phyloP scores from a whole-genome alignment of 2,113 vertebrate species.

The Apeltes quadracus region DNA sequence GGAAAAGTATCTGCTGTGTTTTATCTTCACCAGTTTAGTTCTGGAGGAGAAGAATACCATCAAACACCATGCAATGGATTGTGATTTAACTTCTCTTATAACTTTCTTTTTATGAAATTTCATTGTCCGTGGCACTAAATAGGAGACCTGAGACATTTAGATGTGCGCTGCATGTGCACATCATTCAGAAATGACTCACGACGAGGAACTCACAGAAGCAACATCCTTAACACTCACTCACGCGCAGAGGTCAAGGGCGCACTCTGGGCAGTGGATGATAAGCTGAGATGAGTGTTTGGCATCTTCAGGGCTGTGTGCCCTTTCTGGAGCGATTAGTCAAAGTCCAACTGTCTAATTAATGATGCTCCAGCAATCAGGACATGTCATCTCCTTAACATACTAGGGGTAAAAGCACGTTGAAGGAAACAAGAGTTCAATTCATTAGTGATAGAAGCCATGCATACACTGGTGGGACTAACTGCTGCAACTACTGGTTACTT shows the following conservation, averaged over 20 bases:
- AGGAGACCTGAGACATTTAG: constrained; percentile 19
- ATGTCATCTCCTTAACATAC: constrained; percentile 62
- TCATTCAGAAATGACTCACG: constrained; percentile 62
- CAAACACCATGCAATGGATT: constrained; percentile 18
- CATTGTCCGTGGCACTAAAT: constrained; percentile 28
- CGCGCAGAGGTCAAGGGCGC: constrained; percentile 67
- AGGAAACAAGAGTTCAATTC: constrained; percentile 51
- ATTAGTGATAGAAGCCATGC: constrained; percentile 37
- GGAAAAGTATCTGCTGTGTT: constrained; percentile 76
- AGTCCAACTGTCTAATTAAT: constrained; percentile 80
- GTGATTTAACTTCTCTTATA: constrained; percentile 41
- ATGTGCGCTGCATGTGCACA: constrained; percentile 26
- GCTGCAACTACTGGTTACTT: constrained; percentile 33
- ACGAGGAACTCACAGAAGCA: constrained; percentile 46
- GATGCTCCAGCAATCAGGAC: constrained; percentile 70
- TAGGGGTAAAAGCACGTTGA: constrained; percentile 58
- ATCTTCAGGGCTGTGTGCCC: constrained; percentile 76
- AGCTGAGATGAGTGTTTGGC: constrained; percentile 73
- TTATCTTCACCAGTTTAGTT: constrained; percentile 69
- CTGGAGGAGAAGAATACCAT: constrained; percentile 45
- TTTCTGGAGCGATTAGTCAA: constrained; percentile 81
- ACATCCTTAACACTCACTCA: constrained; percentile 37
- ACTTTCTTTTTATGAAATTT: constrained; percentile 27
- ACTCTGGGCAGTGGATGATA: constrained; percentile 59
- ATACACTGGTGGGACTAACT: constrained; percentile 32